A percentile compares a stretch with the other conserved stretches of the same genome.
Conservation (phyloP, 2,888 invertebrate genomes). For the Synergus gifuensis region DNA sequence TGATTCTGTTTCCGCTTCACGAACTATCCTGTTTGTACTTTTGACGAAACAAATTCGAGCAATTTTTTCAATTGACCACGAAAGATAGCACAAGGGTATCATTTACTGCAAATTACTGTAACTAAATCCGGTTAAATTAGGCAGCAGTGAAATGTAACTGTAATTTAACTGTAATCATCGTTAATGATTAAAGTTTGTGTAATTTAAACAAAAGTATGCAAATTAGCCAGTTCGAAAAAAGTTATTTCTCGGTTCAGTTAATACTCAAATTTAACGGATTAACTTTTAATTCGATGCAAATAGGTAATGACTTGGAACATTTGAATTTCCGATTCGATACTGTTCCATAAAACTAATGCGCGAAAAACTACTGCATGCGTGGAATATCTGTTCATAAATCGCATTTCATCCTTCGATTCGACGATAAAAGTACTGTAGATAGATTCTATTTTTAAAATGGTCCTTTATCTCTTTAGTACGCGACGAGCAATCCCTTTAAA, state of each 20-base stretch:
- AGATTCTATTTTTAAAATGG: background rate
- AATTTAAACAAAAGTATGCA: background rate
- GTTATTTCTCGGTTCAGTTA: background rate
- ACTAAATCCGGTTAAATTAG: background rate
- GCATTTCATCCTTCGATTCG: background rate
- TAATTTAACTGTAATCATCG: too few species aligned
- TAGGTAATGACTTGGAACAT: background rate
- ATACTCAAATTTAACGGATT: background rate
- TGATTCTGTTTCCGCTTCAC: slow-evolving; percentile 28
- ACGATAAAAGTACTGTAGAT: background rate
- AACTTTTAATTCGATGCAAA: background rate
- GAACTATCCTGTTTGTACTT: slow-evolving; percentile 8
- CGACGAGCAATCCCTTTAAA: too few species aligned
- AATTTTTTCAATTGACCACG: slow-evolving; percentile 3
- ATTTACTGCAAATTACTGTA: background rate
- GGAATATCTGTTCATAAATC: slow-evolving; percentile 15
- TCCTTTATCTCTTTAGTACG: too few species aligned
- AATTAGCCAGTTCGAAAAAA: background rate
- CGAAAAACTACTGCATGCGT: slow-evolving; percentile 2
- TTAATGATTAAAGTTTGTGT: too few species aligned
- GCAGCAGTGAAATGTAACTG: background rate
- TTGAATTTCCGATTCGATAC: background rate
- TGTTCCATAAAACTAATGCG: background rate
- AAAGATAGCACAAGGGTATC: background rate
- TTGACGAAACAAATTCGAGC: background rate